A percentile compares a stretch with the other conserved stretches of the same genome.
Evolutionary conservation across 2,888 invertebrate species (phyloP).

Genomic region (Gnatocerus cornutus): DNA sequence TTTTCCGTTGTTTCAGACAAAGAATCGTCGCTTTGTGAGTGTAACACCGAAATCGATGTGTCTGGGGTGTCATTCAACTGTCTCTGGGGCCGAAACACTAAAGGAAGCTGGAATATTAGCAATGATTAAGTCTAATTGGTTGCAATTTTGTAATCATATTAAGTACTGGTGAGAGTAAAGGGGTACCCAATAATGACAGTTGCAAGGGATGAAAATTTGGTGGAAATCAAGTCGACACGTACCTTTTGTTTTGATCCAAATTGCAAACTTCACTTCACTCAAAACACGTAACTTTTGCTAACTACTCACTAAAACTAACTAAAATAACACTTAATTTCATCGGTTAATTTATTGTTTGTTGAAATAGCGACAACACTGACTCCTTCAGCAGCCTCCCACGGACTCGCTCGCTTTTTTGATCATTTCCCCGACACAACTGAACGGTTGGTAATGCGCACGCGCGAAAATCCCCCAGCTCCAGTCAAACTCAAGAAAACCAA

Average conservation of each 20-base stretch:
- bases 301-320: slow-evolving; percentile 6
- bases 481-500: neutral
- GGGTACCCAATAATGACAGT: no score
- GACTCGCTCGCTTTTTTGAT: slow-evolving; percentile 26
- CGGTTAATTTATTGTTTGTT: slow-evolving; percentile 29
- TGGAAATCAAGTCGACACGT: neutral
- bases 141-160: slow-evolving; percentile 22
- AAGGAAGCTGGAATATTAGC: slow-evolving; percentile 29
- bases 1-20: slow-evolving; percentile 2
- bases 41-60: neutral
- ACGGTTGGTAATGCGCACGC: slow-evolving; percentile 19
- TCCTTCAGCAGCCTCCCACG: slow-evolving; percentile 34
- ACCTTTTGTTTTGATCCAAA: slow-evolving; percentile 36
- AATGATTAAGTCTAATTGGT: slow-evolving; percentile 22
- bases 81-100: slow-evolving; percentile 4
- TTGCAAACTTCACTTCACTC: slow-evolving; percentile 14
- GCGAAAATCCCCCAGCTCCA: slow-evolving; percentile 6
- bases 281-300: neutral
- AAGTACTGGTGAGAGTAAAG: neutral
- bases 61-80: slow-evolving; percentile 25
- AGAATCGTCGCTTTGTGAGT: slow-evolving; percentile 14
- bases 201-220: neutral
- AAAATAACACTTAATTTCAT: slow-evolving; percentile 2
- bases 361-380: slow-evolving; percentile 9
- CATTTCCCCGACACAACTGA: neutral